Evolutionary conservation across 2,113 vertebrate species (phyloP), one percentile per base, ranked within the genome.

Genomic region (Todiramphus chloris): DNA sequence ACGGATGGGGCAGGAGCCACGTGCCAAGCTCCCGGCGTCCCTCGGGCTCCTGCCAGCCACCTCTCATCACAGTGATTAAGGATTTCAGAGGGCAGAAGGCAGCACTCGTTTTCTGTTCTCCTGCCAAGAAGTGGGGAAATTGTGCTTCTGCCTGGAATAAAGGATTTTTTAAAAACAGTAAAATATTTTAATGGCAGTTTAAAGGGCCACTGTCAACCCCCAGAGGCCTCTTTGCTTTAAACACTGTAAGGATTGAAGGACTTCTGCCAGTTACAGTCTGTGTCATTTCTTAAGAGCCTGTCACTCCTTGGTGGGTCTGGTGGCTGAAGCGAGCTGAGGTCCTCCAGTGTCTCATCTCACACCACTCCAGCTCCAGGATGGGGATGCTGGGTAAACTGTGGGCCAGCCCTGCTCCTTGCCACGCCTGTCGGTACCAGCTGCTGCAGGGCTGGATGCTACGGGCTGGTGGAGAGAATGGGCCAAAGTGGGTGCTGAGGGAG

Each of bases 101-200:
- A 66, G 84, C 0, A 5, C 76, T 90, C 79, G 1, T 94, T 93
- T 97, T 93, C 94, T 86, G 75, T 91, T 85, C 89, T 56, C 39
- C 80, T 96, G 96, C 97, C 96, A 97, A 97, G 94, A 95, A 95
- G 53, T 13, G 53, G 55, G 75, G 81, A 89, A 96, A 91, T 91
- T 83, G 89, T 35, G 39, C 96, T 94, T 87, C 93, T 93, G 89
- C 92, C 83, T 87, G 93, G 95, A 95, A 96, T 96, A 95, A 97
- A 97, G 72, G 96, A 73, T 89, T 79, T 94, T 96, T 86, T 85
- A 90, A 78, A 91, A 94, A 89, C 88, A 93, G 62, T 96, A 96
- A 96, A 97, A 87, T 97, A 93, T 91, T 95, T 94, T 97, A 96
- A 96, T 95, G 91, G 59, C 64, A 81, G 73, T 96, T 96, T 96